Evolutionary conservation across 2,113 vertebrate genomes (phyloP).

Genomic region (Danionella cerebrum): DNA sequence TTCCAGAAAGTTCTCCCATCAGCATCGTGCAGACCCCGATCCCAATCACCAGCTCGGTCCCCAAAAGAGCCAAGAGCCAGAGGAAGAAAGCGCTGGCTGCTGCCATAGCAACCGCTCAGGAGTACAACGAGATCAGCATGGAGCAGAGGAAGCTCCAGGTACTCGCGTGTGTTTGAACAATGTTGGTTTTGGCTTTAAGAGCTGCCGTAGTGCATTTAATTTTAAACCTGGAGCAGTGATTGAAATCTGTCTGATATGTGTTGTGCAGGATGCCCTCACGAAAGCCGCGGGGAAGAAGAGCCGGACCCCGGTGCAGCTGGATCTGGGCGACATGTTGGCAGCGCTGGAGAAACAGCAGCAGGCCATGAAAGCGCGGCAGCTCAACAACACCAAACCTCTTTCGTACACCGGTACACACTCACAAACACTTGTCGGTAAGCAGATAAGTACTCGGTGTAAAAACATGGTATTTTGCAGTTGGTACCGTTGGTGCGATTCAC

Average conservation of each 20-base stretch:
- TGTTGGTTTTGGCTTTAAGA: no score
- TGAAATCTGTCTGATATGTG: conserved; percentile 12
- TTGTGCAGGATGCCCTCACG: conserved; percentile 81
- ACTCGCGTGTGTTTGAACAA: neutral
- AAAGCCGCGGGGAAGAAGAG: conserved; percentile 97
- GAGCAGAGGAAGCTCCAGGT: conserved; percentile 96
- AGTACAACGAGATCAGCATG: conserved; percentile 98
- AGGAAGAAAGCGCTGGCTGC: conserved; percentile 97
- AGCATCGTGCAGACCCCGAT: conserved; percentile 97
- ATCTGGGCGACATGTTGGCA: conserved; percentile 94
- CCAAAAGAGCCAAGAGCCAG: conserved; percentile 96
- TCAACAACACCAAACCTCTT: conserved; percentile 90
- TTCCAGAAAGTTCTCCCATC: conserved; percentile 95
- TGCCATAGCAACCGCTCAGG: conserved; percentile 91
- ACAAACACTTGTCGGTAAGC: no score
- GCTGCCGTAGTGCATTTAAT: no score
- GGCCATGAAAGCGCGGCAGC: conserved; percentile 91
- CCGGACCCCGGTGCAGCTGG: conserved; percentile 91
- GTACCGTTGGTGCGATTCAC: neutral
- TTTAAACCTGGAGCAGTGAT: no score
- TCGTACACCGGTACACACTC: conserved; percentile 75
- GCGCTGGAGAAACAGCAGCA: conserved; percentile 94
- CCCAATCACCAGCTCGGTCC: conserved; percentile 94
- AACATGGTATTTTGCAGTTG: conserved; percentile 19
- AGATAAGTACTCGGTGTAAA: conserved; percentile 11